These are phyloP conservation scores for Pao palembangensis DNA, from an alignment of 2,113 vertebrate species.

Conservation along the genomic window DNA sequence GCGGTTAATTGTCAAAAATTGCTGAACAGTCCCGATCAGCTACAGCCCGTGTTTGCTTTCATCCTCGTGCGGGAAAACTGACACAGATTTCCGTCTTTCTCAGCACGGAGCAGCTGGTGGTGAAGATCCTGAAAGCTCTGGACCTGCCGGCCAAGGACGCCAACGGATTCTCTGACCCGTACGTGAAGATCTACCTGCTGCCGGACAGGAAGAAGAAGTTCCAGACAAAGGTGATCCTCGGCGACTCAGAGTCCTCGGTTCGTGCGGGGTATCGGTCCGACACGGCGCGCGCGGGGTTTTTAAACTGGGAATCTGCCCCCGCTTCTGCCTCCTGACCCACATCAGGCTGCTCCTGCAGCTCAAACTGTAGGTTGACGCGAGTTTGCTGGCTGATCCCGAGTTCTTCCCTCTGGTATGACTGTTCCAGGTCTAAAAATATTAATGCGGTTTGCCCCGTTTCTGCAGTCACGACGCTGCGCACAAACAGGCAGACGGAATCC, in stretches of 20 bases:
- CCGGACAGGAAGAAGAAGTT: conserved; percentile 95
- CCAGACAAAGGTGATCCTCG: conserved; percentile 81
- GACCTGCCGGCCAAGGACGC: conserved; percentile 91
- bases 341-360: too few species aligned
- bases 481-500: not conserved
- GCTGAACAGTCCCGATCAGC: too few species aligned
- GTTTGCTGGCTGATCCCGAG: too few species aligned
- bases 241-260: too few species aligned
- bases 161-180: conserved; percentile 91
- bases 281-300: not conserved
- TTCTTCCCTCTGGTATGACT: too few species aligned
- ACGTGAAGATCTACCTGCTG: conserved; percentile 93
- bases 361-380: too few species aligned
- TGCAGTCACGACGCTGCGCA: not conserved
- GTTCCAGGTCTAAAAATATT: too few species aligned
- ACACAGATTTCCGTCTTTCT: conserved; percentile 10
- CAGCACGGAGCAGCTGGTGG: conserved; percentile 88
- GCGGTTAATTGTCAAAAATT: not conserved
- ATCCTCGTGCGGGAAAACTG: too few species aligned
- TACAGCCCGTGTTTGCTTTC: not conserved
- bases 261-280: too few species aligned
- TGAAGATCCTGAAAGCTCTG: conserved; percentile 87
- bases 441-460: not conserved
- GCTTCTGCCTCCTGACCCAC: not conserved
- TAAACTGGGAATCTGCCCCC: not conserved